phyloP scores from a whole-genome alignment of 2,113 vertebrate species.

The Oncorhynchus clarkii region DNA sequence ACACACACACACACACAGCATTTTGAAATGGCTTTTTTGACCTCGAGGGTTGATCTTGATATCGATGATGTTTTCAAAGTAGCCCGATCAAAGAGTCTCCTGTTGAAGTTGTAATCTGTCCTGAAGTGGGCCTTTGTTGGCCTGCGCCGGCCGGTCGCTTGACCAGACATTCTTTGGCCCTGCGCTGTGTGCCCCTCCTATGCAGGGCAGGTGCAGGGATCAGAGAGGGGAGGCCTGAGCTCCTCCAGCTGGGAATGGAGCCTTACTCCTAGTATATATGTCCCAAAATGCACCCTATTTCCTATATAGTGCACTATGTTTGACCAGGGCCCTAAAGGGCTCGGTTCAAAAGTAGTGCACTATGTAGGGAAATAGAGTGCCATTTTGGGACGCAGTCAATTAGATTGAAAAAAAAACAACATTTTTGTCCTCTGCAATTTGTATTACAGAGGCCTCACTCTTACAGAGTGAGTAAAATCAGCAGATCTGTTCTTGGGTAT shows the following conservation, averaged over 20 bases:
- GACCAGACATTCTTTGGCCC: conserved; percentile 35
- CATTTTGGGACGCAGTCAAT: no score
- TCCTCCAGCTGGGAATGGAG: conserved; percentile 16
- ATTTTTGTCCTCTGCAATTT: conserved; percentile 10
- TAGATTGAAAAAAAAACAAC: no score
- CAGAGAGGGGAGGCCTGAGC: conserved; percentile 1
- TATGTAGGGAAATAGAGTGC: no score
- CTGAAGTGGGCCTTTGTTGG: conserved; percentile 49
- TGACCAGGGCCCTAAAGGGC: no score
- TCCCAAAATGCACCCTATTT: conserved; percentile 6
- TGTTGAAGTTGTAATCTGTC: conserved; percentile 32
- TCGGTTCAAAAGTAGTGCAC: no score
- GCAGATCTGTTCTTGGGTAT: conserved; percentile 5
- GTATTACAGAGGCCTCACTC: conserved; percentile 3
- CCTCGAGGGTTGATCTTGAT: conserved; percentile 32
- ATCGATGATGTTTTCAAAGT: conserved; percentile 52
- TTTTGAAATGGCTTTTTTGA: conserved; percentile 29
- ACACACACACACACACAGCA: neutral
- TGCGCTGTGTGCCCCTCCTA: conserved; percentile 8
- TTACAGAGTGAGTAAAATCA: neutral
- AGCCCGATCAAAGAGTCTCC: conserved; percentile 44
- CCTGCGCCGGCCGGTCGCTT: conserved; percentile 36
- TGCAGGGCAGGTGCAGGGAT: conserved; percentile 32
- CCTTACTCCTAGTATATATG: conserved; percentile 10
- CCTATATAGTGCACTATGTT: no score